These are phyloP conservation scores for Saguinus midas DNA, from an alignment of 2,113 vertebrate species.

Conservation along the genomic window DNA sequence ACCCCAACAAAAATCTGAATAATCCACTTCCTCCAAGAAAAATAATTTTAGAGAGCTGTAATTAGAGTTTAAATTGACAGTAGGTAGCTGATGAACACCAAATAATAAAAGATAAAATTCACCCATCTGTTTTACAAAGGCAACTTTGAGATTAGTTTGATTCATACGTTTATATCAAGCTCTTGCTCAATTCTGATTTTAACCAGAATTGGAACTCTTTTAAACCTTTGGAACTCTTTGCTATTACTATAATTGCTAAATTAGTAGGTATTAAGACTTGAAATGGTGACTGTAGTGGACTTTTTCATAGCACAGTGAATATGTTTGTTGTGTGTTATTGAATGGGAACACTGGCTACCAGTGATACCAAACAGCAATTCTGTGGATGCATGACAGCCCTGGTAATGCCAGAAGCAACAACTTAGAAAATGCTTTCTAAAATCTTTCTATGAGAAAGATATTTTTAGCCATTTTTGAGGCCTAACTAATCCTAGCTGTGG, in stretches of 20 bases:
- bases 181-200: constrained; percentile 32
- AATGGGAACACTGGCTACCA: not conserved
- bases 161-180: not conserved
- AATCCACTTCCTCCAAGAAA: not conserved
- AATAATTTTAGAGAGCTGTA: not conserved
- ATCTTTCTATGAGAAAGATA: not conserved
- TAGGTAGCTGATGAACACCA: not conserved
- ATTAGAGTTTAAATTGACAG: not conserved
- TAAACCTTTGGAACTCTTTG: not conserved
- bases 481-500: not conserved
- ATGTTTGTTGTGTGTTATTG: not conserved
- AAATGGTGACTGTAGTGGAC: not conserved
- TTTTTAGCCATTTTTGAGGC: not conserved
- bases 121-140: not conserved
- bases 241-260: constrained; percentile 6
- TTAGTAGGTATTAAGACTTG: not conserved
- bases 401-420: not conserved
- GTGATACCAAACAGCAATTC: not conserved
- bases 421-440: not conserved
- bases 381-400: not conserved
- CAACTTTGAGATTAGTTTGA: not conserved
- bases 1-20: not conserved
- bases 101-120: not conserved
- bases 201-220: constrained; percentile 6
- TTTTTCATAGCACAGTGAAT: not conserved